Percentiles rank a stretch among this genome's conserved stretches.
Evolutionary conservation across 1,140 invertebrate species (phyloP).

Genomic region (Leptoteleia sp.): DNA sequence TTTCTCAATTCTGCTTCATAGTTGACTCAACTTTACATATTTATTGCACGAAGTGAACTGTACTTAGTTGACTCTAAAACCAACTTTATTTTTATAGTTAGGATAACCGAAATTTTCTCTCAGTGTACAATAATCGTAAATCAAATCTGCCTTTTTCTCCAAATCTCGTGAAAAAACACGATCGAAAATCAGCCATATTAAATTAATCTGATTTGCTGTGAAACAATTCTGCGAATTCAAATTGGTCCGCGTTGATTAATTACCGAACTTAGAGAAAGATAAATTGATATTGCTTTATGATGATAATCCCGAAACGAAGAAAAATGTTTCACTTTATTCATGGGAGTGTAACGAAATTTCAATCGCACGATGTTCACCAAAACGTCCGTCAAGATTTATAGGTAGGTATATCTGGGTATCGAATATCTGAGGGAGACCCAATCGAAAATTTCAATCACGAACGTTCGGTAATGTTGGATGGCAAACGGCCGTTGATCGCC

Average conservation of each 20-base stretch:
- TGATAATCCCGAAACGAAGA: conserved; percentile 56
- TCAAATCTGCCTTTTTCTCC: too few relatives aligned
- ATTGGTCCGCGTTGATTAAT: conserved; percentile 30
- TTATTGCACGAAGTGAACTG: too few relatives aligned
- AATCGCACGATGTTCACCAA: conserved; percentile 56
- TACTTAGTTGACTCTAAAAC: too few relatives aligned
- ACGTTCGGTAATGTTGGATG: conserved; percentile 32
- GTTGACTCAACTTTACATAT: too few relatives aligned
- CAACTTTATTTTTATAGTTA: too few relatives aligned
- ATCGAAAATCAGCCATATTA: too few relatives aligned
- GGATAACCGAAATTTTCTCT: too few relatives aligned
- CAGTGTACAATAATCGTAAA: too few relatives aligned
- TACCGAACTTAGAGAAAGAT: conserved; percentile 21
- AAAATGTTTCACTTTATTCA: conserved; percentile 62
- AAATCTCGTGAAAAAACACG: too few relatives aligned
- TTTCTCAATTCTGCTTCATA: too few relatives aligned
- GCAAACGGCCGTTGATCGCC: conserved; percentile 52
- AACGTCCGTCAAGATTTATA: conserved; percentile 64
- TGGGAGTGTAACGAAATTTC: conserved; percentile 63
- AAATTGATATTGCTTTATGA: conserved; percentile 56
- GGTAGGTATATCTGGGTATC: conserved; percentile 50
- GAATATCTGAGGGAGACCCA: conserved; percentile 50
- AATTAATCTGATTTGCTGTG: conserved; percentile 24
- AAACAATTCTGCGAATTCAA: conserved; percentile 48
- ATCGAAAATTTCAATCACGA: conserved; percentile 76